Evolutionary conservation across 2,888 invertebrate species (phyloP), one percentile per base, ranked within the genome.

Genomic region (Agelastica alni): DNA sequence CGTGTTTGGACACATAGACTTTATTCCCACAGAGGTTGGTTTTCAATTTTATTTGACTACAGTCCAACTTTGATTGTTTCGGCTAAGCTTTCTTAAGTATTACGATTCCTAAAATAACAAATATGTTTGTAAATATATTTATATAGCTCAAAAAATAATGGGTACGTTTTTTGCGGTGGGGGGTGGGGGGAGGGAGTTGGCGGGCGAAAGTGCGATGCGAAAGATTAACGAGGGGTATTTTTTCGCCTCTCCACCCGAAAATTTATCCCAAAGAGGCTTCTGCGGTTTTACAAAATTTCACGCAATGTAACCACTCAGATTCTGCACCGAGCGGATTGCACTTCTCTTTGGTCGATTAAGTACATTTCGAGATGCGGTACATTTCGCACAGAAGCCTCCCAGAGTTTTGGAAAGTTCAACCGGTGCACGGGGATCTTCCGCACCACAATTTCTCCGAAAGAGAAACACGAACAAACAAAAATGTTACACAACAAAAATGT

Each of bases 91-190:
- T 53, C 53, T 49, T 54, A 54, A 54, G 54, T 51, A 58, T 46
- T 54, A 58, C 48, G 44, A 56, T 52, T 52, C 58, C 58, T 58
- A 58, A 58, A 58, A 58, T 58, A 58, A 58, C 55, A 58, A 58
- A 58, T 53, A 49, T 49, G 12, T 44, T 48, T 41, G 42, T 58
- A 49, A 55, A 52, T 58, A 58, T 45, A n/a, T n/a, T n/a, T n/a
- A n/a, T n/a, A 31, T 43, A 32, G 47, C 36, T 47, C 36, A 51
- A 56, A 46, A 26, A 9, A 31, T 30, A 9, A 7, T 26, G 26
- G 6, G 26, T 26, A 26, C 9, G 26, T 9, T n/a, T n/a, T n/a
- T n/a, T n/a, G n/a, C n/a, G n/a, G n/a, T n/a, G n/a, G n/a, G n/a
- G n/a, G n/a, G n/a, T n/a, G n/a, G n/a, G n/a, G n/a, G n/a, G n/a